Evolutionary conservation across 2,797 vertebrate genomes (phyloP), one percentile per base, ranked within the genome.

Genomic region (Scyliorhinus canicula): DNA sequence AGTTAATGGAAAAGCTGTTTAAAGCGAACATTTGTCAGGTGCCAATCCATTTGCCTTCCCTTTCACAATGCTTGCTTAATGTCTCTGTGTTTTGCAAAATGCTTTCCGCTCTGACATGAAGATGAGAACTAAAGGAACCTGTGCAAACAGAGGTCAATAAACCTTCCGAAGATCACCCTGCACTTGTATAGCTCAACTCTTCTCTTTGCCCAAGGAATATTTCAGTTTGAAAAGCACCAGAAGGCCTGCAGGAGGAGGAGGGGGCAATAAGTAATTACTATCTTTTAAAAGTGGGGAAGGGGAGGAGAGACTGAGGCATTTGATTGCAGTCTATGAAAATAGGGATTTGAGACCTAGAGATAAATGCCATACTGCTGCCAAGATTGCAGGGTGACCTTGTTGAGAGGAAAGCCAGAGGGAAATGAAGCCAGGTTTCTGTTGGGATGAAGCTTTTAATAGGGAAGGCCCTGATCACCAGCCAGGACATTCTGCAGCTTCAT

Each of bases 1-100:
- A 26, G 60, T n/a, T 63, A 65, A 91, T 91, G 57, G 88, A 91
- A 91, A 82, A 47, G 79, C 79, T 82, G 47, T 82, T 82, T 82
- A 82, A 63, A 63, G 57, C 65, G 57, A 91, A 91, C 57, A 91
- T 91, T 91, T 91, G 57, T 91, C 57, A 65, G 19, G 40, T 44
- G n/a, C 60, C 60, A 63, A 91, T 65, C 86, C 55, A 90, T 63
- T 90, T 52, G 28, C 35, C 86, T 5, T 60, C 19, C n/a, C 60
- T 40, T 91, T 60, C 4, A 44, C 88, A 91, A 57, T 26, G 21
- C 16, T 91, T 91, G 35, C 19, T 63, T 24, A 91, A 91, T 24
- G 55, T 60, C 5, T 14, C 88, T 63, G 31, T 60, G 16, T 63
- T 91, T 60, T 63, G 57, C 60, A 65, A 91, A 91, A 47, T 82